Evolutionary conservation across 2,113 vertebrate genomes (phyloP), one percentile per base, ranked within the genome.

Genomic region (Ahaetulla prasina): DNA sequence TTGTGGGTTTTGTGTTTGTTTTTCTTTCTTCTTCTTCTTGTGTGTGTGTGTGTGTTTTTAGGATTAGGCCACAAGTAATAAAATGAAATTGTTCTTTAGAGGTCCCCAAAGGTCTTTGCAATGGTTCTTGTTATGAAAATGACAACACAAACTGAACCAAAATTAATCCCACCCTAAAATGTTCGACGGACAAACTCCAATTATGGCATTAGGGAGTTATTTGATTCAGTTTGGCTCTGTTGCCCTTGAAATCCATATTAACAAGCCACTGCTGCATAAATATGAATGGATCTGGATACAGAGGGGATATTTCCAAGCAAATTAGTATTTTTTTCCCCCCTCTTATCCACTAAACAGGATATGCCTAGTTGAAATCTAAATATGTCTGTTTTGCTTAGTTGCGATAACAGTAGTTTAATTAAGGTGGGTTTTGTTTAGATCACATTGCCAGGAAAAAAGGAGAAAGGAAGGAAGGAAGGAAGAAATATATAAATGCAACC

Each of bases 21-120:
- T 74, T 74, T 74, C 63, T 74, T 74, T 35, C 14, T 74, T 74
- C 68, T 74, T 74, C n/a, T 74, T 35, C 5, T n/a, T n/a, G n/a
- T n/a, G n/a, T n/a, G n/a, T n/a, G n/a, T n/a, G n/a, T n/a, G n/a
- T n/a, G n/a, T 74, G 14, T 14, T 74, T 85, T 57, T 30, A 18
- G 30, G 23, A 35, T 16, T 0, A 8, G 1, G 0, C 27, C 49
- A 16, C 18, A 27, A 60, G 3, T 30, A 52, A 52, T 8, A 85
- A 35, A 57, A 47, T 50, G 8, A 7, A 6, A 1, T 23, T 47
- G 52, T 45, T 52, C 30, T 27, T 63, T 30, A 22, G 27, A 55
- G 45, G 10, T 50, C 9, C 9, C 14, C 60, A 39, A 55, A 8
- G 55, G 25, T 68, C 68, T 63, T 63, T n/a, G 43, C 18, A 49